Percentiles rank a stretch among this genome's conserved stretches.
phyloP scores from a whole-genome alignment of 1,140 invertebrate species.

The Tetragnatha versicolor region DNA sequence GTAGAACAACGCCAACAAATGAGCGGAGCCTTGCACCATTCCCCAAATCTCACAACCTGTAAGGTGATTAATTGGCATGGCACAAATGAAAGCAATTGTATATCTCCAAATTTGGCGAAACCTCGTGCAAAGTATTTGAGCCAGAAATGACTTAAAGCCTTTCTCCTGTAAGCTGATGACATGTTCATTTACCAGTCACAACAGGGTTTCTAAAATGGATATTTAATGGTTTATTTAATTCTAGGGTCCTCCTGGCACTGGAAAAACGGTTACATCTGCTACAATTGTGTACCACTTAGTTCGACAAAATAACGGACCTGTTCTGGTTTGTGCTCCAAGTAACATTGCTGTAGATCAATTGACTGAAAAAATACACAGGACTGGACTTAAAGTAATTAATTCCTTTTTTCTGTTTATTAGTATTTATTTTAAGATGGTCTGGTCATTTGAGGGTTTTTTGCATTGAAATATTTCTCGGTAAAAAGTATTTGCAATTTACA shows the following conservation, averaged over 20 bases:
- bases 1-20: too few relatives aligned
- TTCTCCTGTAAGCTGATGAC: too few relatives aligned
- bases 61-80: too few relatives aligned
- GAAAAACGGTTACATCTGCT: conserved; percentile 99
- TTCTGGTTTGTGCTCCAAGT: conserved; percentile 97
- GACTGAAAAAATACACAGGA: conserved; percentile 98
- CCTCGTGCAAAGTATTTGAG: too few relatives aligned
- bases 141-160: too few relatives aligned
- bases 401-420: background rate
- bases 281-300: conserved; percentile 99
- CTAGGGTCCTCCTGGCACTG: conserved; percentile 84
- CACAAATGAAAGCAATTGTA: too few relatives aligned
- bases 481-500: conserved; percentile 54
- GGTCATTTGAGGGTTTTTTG: background rate
- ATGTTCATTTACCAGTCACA: too few relatives aligned
- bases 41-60: too few relatives aligned
- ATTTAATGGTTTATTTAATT: conserved; percentile 3
- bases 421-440: background rate
- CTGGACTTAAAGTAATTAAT: conserved; percentile 82
- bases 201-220: too few relatives aligned
- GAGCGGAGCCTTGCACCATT: too few relatives aligned
- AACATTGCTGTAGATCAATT: conserved; percentile 99
- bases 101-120: too few relatives aligned
- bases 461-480: background rate
- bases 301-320: conserved; percentile 87